Percentiles rank a stretch among this genome's conserved stretches.
These are phyloP conservation scores for Busseola fusca DNA, from an alignment of 2,888 invertebrate species.

Conservation along the genomic window DNA sequence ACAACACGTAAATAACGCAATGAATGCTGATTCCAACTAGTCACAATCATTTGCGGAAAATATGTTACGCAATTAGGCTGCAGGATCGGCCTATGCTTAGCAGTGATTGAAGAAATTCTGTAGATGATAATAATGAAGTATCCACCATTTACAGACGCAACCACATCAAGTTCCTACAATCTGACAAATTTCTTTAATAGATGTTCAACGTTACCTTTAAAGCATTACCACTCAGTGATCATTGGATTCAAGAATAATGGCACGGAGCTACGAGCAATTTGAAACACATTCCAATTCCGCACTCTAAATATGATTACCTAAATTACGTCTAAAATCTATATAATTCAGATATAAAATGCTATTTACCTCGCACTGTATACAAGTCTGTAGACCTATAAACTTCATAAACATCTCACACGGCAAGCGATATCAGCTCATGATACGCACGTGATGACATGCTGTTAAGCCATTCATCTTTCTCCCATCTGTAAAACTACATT, in stretches of 20 bases:
- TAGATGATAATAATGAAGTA: too few species aligned
- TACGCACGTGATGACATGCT: not conserved
- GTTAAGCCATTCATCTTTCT: slow-evolving; percentile 24
- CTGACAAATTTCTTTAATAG: too few species aligned
- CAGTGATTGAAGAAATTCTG: too few species aligned
- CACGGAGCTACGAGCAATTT: not conserved
- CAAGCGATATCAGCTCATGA: not conserved
- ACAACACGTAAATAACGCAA: too few species aligned
- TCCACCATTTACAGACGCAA: not conserved
- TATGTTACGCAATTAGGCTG: too few species aligned
- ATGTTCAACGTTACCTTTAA: too few species aligned
- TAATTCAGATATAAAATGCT: not conserved
- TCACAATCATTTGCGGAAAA: too few species aligned
- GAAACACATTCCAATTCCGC: not conserved
- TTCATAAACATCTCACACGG: not conserved
- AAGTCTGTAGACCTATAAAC: not conserved
- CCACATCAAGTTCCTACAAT: too few species aligned
- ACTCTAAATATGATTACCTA: not conserved
- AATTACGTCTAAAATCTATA: not conserved
- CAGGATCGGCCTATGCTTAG: too few species aligned
- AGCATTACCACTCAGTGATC: not conserved
- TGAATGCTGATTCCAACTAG: too few species aligned
- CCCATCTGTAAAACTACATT: not conserved
- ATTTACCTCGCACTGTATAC: not conserved
- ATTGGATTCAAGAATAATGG: not conserved